Evolutionary conservation across 2,888 invertebrate genomes (phyloP).

Genomic region (Lamellibrachia columna): DNA sequence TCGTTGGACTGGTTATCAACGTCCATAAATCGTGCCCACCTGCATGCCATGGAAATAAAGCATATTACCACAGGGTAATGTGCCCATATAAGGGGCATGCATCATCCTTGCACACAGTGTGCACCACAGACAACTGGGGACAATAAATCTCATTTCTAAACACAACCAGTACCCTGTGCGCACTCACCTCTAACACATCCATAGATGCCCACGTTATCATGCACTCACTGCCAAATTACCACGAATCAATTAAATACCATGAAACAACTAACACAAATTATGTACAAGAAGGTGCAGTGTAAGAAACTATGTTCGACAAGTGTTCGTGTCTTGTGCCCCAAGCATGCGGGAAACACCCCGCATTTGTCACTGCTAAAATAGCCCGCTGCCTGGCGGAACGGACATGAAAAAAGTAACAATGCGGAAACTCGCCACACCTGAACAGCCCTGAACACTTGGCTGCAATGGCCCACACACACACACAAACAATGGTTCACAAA

Average conservation of each 20-base stretch:
- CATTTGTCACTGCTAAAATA: slow-evolving; percentile 7
- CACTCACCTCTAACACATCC: not conserved
- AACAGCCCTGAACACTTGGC: not conserved
- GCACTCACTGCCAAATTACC: not conserved
- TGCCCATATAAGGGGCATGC: not conserved
- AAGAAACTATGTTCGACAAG: not conserved
- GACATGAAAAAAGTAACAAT: not conserved
- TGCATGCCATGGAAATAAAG: slow-evolving; percentile 7
- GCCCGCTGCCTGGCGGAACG: not conserved
- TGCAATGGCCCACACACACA: not conserved
- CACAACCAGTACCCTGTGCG: not conserved
- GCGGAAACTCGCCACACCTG: not conserved
- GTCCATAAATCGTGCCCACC: slow-evolving; percentile 12
- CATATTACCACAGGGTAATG: slow-evolving; percentile 16
- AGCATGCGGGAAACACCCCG: not conserved
- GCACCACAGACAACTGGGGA: not conserved
- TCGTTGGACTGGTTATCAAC: not conserved
- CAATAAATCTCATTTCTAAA: not conserved
- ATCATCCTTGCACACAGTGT: slow-evolving; percentile 10
- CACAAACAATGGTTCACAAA: not conserved
- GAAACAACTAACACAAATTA: not conserved
- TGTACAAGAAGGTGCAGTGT: not conserved
- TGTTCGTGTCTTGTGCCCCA: not conserved
- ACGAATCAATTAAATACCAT: not conserved
- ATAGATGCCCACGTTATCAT: not conserved